phyloP scores from a whole-genome alignment of 2,113 vertebrate species.

The Nymphicus hollandicus region DNA sequence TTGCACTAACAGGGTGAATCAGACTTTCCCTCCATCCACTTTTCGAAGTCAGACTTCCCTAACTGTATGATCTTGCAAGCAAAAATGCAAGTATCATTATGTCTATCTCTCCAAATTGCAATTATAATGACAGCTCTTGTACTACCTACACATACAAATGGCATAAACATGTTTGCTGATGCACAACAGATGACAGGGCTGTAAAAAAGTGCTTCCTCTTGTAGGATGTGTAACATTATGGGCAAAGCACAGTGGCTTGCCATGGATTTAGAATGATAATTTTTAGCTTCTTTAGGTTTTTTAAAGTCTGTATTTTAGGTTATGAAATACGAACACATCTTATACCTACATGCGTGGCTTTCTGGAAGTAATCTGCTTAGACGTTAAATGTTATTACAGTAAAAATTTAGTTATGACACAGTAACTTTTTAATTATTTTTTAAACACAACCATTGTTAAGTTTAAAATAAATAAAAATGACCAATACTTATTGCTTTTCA shows the following conservation, averaged over 20 bases:
- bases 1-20: neutral
- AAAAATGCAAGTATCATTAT: neutral
- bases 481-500: neutral
- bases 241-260: neutral
- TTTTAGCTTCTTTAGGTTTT: neutral
- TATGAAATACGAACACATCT: neutral
- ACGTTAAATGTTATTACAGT: neutral
- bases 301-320: neutral
- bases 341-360: fast-evolving
- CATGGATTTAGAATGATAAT: neutral
- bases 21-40: fast-evolving
- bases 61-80: neutral
- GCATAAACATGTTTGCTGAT: neutral
- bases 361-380: neutral
- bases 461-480: neutral
- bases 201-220: neutral
- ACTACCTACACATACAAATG: neutral
- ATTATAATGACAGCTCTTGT: neutral
- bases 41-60: neutral
- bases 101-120: neutral
- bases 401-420: neutral
- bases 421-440: neutral
- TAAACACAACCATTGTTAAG: neutral
- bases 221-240: fast-evolving
- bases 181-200: neutral